Evolutionary conservation across 2,888 invertebrate genomes (phyloP), one percentile per base, ranked within the genome.

Genomic region (Mechanitis messenoides): DNA sequence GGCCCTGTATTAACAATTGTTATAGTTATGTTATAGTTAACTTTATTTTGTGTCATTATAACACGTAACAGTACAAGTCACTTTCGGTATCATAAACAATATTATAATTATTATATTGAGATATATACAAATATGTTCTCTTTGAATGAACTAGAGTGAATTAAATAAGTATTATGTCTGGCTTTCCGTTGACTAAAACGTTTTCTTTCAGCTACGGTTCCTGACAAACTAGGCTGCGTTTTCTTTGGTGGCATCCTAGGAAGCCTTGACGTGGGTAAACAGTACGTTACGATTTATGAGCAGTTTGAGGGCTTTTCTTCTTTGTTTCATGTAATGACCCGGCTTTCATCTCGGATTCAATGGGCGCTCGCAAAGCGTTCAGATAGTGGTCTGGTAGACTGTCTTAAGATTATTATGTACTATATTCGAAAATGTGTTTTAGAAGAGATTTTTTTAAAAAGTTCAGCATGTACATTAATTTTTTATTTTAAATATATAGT

Each of bases 271-370:
- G 84, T 81, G 75, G 78, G 87, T 84, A 89, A 88, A 90, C 89
- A 90, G 73, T 74, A 76, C 77, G 83, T 79, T 81, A 78, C 83
- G 87, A 85, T 89, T 87, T 87, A 88, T 85, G 84, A 85, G 80
- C 78, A 83, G 87, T 82, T 87, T 87, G 81, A 88, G 85, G 77
- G 83, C 83, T 80, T 84, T 84, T 82, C 76, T 80, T 83, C 87
- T 90, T 90, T 90, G 90, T 90, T 85, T 72, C 85, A 87, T 86
- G 89, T 90, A 90, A 90, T 89, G 89, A 89, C 87, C 87, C 80
- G 70, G 84, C 89, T 89, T 90, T 90, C 90, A 90, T 84, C 82
- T 69, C 80, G 74, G 72, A 75, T 80, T 88, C 85, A 88, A 89
- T 89, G 85, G 83, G 75, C 75, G 74, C 72, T 68, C 71, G 84